Conservation (phyloP, 2,113 vertebrate species). For the Xiphophorus maculatus region DNA sequence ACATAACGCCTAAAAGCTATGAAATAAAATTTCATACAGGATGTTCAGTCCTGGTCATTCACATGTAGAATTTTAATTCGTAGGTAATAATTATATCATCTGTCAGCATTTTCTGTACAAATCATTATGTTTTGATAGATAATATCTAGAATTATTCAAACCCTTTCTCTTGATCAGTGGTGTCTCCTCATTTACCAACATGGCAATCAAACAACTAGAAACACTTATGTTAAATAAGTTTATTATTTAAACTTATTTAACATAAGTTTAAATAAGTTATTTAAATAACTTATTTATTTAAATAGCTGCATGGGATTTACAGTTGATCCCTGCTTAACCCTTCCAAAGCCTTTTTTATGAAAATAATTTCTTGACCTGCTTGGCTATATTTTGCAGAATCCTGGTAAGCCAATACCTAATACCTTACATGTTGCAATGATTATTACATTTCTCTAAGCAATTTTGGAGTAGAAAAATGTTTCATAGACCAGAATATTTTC, state of each 20-base stretch:
- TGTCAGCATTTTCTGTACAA: too few species aligned
- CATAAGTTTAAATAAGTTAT: too few species aligned
- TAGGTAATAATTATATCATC: too few species aligned
- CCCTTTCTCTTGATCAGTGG: background rate
- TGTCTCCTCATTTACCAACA: background rate
- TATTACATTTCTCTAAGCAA: background rate
- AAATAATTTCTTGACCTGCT: background rate
- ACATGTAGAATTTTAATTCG: too few species aligned
- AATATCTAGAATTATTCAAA: background rate
- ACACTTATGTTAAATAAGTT: background rate
- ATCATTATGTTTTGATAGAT: background rate
- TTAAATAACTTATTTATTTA: too few species aligned
- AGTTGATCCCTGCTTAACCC: background rate
- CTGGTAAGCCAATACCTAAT: too few species aligned
- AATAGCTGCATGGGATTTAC: background rate
- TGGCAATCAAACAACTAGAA: background rate
- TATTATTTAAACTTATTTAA: too few species aligned
- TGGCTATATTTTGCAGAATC: background rate
- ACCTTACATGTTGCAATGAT: background rate
- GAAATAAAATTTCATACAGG: background rate
- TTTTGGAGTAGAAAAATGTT: background rate
- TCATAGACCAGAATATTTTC: background rate
- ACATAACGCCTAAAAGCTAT: conserved; percentile 3
- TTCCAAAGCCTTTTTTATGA: too few species aligned
- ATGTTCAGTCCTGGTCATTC: background rate